Evolutionary conservation across 2,113 vertebrate genomes (phyloP).

Genomic region (Lepus americanus): DNA sequence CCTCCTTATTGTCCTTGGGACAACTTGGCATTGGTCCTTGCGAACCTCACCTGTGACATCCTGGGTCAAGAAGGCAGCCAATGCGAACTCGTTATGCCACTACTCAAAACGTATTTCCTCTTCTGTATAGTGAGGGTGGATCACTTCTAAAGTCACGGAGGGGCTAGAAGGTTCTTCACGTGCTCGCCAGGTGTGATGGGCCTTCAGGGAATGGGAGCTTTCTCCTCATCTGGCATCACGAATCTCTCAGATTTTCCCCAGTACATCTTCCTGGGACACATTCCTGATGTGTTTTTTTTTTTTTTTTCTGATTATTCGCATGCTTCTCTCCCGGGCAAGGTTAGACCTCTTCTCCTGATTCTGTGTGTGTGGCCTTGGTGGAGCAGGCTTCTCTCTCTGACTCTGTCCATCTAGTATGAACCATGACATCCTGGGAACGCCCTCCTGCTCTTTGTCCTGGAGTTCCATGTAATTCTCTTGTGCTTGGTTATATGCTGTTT

Average conservation of each 20-base stretch:
- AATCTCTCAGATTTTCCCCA: background rate
- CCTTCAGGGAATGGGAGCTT: background rate
- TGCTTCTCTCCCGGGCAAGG: background rate
- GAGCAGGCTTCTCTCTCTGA: background rate
- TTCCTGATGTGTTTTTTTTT: background rate
- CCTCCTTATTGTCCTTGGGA: too few relatives aligned
- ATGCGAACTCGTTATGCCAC: background rate
- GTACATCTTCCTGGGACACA: background rate
- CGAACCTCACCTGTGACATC: background rate
- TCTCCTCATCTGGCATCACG: background rate
- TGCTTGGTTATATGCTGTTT: background rate
- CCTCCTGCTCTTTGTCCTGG: background rate
- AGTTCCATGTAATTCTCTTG: background rate
- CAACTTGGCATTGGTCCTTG: too few relatives aligned
- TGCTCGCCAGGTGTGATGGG: background rate
- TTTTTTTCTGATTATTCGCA: background rate
- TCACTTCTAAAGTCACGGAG: background rate
- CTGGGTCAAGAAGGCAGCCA: background rate
- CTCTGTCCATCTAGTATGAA: background rate
- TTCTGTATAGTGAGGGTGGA: background rate
- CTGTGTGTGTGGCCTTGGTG: background rate
- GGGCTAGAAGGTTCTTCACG: background rate
- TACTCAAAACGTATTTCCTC: background rate
- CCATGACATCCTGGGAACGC: background rate
- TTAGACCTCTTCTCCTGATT: background rate